Percentiles rank a stretch among this genome's conserved stretches.
Conservation (phyloP, 1,140 invertebrate genomes). For the Parasteatoda tepidariorum region DNA sequence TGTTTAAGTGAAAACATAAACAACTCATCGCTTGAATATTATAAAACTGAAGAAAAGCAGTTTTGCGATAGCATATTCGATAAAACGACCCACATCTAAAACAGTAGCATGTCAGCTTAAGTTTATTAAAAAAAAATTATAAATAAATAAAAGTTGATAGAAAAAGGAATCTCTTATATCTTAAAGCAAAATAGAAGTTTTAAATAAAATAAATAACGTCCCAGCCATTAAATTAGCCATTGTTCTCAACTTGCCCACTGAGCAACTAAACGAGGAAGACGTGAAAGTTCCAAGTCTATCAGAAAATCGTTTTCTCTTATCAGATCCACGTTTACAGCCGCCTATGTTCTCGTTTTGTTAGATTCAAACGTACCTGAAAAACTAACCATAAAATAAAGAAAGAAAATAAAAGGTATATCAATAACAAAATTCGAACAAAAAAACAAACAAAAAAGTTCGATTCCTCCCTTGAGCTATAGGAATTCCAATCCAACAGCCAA, state of each 20-base stretch:
- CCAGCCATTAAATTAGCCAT: constrained; percentile 54
- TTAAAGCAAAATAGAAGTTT: neutral
- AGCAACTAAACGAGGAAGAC: neutral
- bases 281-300: constrained; percentile 51
- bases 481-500: constrained; percentile 52
- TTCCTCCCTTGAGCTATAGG: constrained; percentile 44
- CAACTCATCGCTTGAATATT: too few species aligned
- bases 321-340: constrained; percentile 46
- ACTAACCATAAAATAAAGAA: too few species aligned
- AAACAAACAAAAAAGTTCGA: constrained; percentile 31
- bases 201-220: constrained; percentile 47
- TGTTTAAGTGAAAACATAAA: too few species aligned
- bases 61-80: too few species aligned
- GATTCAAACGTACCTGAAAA: neutral
- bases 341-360: neutral
- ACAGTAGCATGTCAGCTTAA: constrained; percentile 30
- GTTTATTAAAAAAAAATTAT: too few species aligned
- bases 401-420: constrained; percentile 33
- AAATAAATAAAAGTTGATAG: too few species aligned
- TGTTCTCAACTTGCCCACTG: constrained; percentile 19
- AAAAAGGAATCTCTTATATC: too few species aligned
- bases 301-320: constrained; percentile 49
- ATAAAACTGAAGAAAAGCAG: too few species aligned
- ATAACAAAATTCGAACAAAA: constrained; percentile 39
- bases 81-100: too few species aligned